Evolutionary conservation across 2,113 vertebrate species (phyloP), one percentile per base, ranked within the genome.

Genomic region (Malurus elegans): DNA sequence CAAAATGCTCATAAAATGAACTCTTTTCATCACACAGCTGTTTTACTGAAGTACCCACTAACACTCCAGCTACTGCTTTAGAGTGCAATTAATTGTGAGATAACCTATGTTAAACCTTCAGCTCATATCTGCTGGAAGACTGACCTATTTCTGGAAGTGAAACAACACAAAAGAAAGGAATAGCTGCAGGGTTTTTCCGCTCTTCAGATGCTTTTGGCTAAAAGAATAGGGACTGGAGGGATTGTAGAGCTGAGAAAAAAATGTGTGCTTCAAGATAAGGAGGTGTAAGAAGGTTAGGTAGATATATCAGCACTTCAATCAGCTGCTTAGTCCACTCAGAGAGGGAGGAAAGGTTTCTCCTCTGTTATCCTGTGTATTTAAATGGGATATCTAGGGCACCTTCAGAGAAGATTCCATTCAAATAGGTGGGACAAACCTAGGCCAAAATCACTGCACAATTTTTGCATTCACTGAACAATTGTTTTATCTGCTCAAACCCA

Each of bases 11-110:
- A 50, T 31, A 87, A 75, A 96, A 93, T 73, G 32, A 92, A 67
- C n/a, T 18, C 29, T 82, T 94, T 94, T 85, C 62, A 87, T 79
- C 80, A 73, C 13, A 48, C 4, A 70, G 20, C 32, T 81, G 53
- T 89, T 87, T 86, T 89, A 67, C 61, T 86, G 56, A 93, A 91
- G 61, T 66, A 91, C 50, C 21, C 29, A 38, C 54, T 70, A 88
- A 62, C 56, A 92, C 32, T 71, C 19, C 56, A 71, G 51, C 9
- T 73, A 32, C 51, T 79, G 58, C 79, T 75, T 90, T 88, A 92
- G 44, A 90, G 31, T 70, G 64, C 53, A 83, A 84, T 67, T 94
- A 89, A 87, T 87, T 91, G 76, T 62, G 81, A 91, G 73, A 88
- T 76, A 92, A 93, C 56, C 54, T 76, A 1, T 65, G 58, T 34